Evolutionary conservation across 2,113 vertebrate species (phyloP).

Genomic region (Australoheros scitulus): DNA sequence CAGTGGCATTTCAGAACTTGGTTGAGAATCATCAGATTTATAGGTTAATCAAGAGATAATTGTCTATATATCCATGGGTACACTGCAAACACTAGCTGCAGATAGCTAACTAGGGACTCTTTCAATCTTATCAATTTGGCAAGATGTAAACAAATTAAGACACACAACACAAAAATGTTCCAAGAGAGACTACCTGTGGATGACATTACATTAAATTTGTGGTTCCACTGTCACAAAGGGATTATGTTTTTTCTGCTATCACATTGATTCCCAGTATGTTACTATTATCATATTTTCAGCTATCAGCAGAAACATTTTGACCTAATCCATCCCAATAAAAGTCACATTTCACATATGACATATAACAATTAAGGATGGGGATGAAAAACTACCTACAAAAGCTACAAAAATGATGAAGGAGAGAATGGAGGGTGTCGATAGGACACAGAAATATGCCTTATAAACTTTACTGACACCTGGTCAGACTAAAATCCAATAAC

Average conservation of each 20-base stretch:
- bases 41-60: conserved; percentile 1
- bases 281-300: not conserved
- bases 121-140: not conserved
- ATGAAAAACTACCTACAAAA: not conserved
- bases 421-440: not conserved
- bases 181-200: not conserved
- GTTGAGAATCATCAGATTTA: not conserved
- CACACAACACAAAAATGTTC: not conserved
- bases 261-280: not conserved
- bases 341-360: not conserved
- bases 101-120: not conserved
- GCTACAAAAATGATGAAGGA: not conserved
- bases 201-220: not conserved
- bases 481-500: not conserved
- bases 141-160: conserved; percentile 3
- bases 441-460: not conserved
- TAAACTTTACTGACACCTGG: not conserved
- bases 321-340: not conserved
- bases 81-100: not conserved
- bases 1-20: not conserved
- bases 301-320: not conserved
- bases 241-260: not conserved
- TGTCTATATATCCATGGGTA: not conserved
- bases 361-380: not conserved
- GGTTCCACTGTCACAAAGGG: not conserved